These are phyloP conservation scores for Pelodiscus sinensis DNA, from an alignment of 2,113 vertebrate species.

Conservation along the genomic window DNA sequence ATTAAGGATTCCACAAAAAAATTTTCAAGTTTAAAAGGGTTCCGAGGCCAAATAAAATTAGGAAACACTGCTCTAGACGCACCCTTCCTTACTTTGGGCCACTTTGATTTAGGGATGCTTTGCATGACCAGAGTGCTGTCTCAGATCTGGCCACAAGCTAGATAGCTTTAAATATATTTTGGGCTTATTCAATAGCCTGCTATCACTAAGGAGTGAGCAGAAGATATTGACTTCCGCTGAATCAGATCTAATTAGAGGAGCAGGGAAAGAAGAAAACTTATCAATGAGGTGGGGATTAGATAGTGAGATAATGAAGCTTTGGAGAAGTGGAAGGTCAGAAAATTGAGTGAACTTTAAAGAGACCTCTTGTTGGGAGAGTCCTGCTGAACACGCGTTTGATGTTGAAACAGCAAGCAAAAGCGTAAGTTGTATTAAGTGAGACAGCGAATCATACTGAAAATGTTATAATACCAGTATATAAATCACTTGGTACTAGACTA, in stretches of 20 bases:
- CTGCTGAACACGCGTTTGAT: neutral
- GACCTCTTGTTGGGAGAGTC: neutral
- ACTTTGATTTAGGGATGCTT: neutral
- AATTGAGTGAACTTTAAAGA: neutral
- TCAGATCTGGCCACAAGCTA: rapidly evolving
- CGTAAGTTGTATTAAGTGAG: neutral
- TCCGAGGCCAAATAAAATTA: no score
- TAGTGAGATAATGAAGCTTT: neutral
- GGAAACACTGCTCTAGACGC: no score
- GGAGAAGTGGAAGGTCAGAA: neutral
- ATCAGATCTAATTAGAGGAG: neutral
- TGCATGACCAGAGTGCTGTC: neutral
- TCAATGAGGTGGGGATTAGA: neutral
- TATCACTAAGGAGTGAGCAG: neutral
- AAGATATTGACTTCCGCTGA: neutral
- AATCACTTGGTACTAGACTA: neutral
- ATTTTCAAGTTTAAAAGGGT: no score
- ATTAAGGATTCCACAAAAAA: no score
- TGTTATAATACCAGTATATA: neutral
- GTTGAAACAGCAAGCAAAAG: neutral
- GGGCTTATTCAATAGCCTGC: neutral
- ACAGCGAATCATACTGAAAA: constrained; percentile 15
- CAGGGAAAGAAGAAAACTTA: neutral
- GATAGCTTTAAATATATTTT: neutral
- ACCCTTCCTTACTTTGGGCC: neutral